These are phyloP conservation scores for Megalopta genalis DNA, from an alignment of 1,140 invertebrate species.

Conservation along the genomic window DNA sequence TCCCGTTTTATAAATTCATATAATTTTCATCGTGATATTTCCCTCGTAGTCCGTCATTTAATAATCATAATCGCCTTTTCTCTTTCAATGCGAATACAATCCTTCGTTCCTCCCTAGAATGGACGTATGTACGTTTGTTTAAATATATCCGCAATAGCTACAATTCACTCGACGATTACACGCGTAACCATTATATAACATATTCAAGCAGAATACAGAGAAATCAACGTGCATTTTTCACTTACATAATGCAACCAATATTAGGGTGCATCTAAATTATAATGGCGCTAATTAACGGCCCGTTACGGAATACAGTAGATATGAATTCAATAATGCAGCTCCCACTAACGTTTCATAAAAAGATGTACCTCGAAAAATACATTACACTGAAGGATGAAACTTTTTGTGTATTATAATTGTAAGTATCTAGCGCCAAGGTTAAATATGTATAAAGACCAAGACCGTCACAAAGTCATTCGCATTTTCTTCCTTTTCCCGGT, in stretches of 20 bases:
- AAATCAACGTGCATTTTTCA: neutral
- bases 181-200: slow-evolving; percentile 19
- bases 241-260: neutral
- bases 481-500: too few relatives aligned
- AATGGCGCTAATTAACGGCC: slow-evolving; percentile 1
- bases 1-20: slow-evolving; percentile 17
- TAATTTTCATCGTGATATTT: slow-evolving; percentile 12
- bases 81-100: slow-evolving; percentile 3
- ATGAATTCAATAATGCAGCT: neutral
- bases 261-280: slow-evolving; percentile 14
- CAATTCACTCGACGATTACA: slow-evolving; percentile 12
- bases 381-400: neutral
- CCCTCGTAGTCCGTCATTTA: neutral
- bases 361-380: neutral
- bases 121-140: slow-evolving; percentile 10
- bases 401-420: neutral
- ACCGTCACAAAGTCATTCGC: neutral
- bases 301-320: neutral
- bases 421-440: neutral
- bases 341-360: neutral
- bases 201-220: neutral
- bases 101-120: neutral
- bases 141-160: slow-evolving; percentile 19
- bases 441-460: neutral
- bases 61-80: neutral